These are phyloP conservation scores for Cancer borealis DNA, from an alignment of 2,888 invertebrate species.

Conservation along the genomic window DNA sequence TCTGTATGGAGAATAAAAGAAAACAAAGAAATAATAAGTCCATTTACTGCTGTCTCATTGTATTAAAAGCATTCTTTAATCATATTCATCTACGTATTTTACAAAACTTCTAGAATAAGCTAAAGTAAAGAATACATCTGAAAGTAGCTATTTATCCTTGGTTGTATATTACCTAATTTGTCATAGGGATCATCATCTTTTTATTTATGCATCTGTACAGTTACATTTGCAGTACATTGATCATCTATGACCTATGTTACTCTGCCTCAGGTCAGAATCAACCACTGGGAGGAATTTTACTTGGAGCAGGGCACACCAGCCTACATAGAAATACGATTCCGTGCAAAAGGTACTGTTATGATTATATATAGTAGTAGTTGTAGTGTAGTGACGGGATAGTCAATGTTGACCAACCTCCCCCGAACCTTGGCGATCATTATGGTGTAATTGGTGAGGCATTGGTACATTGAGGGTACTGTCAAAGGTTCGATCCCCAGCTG, in stretches of 20 bases:
- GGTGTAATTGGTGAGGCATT: too few relatives aligned
- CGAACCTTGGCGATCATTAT: too few relatives aligned
- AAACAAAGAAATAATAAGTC: too few relatives aligned
- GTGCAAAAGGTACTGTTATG: background rate
- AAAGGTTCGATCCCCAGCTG: too few relatives aligned
- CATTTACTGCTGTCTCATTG: background rate
- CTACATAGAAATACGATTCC: slow-evolving; percentile 36
- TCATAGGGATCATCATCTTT: background rate
- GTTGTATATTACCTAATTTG: background rate
- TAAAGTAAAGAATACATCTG: background rate
- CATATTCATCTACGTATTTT: too few relatives aligned
- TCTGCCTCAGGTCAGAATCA: background rate
- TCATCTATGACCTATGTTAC: background rate
- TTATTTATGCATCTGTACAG: background rate
- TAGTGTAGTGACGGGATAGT: background rate
- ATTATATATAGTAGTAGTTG: background rate
- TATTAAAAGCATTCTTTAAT: background rate
- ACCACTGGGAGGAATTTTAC: too few relatives aligned
- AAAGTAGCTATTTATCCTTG: too few relatives aligned
- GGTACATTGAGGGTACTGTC: too few relatives aligned
- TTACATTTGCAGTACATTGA: background rate
- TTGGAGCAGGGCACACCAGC: background rate
- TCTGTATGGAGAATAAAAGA: too few relatives aligned
- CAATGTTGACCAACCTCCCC: too few relatives aligned
- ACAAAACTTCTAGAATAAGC: background rate